Percentiles rank a stretch among this genome's conserved stretches.
Evolutionary conservation across 2,888 invertebrate genomes (phyloP).

Genomic region (Spodoptera exigua): DNA sequence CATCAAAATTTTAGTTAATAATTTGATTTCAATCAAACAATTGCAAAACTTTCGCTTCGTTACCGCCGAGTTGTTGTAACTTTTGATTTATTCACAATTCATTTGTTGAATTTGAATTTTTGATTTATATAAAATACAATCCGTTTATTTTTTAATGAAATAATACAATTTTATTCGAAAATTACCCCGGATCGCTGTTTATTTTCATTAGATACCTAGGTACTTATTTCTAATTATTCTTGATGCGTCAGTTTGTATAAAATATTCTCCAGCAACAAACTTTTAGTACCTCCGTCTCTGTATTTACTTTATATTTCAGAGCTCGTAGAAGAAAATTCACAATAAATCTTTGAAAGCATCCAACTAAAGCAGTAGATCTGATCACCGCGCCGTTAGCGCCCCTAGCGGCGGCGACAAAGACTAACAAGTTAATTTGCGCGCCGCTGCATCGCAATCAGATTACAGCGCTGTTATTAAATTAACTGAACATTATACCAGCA

Average conservation of each 20-base stretch:
- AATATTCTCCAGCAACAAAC: too few relatives aligned
- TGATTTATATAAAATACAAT: slow-evolving; percentile 63
- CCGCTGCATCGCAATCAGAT: slow-evolving; percentile 51
- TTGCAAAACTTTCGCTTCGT: slow-evolving; percentile 62
- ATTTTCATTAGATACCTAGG: not conserved
- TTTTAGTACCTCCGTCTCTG: too few relatives aligned
- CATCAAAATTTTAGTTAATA: slow-evolving; percentile 60
- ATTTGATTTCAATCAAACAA: slow-evolving; percentile 65
- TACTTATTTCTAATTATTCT: not conserved
- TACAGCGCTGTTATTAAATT: slow-evolving; percentile 48
- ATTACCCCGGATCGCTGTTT: slow-evolving; percentile 4
- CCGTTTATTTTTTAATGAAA: slow-evolving; percentile 54
- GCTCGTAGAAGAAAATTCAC: not conserved
- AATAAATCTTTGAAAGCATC: slow-evolving; percentile 5
- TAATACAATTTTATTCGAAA: slow-evolving; percentile 29
- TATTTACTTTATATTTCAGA: too few relatives aligned
- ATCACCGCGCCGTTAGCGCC: slow-evolving; percentile 28
- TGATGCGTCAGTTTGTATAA: too few relatives aligned
- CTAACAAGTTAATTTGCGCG: slow-evolving; percentile 48
- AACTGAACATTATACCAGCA: slow-evolving; percentile 46
- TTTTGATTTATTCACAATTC: slow-evolving; percentile 68
- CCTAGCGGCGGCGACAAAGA: slow-evolving; percentile 29
- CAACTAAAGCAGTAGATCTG: slow-evolving; percentile 33
- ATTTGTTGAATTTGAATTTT: slow-evolving; percentile 68
- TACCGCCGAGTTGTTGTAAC: slow-evolving; percentile 61